Evolutionary conservation across 1,140 invertebrate species (phyloP).

Genomic region (Limonius californicus): DNA sequence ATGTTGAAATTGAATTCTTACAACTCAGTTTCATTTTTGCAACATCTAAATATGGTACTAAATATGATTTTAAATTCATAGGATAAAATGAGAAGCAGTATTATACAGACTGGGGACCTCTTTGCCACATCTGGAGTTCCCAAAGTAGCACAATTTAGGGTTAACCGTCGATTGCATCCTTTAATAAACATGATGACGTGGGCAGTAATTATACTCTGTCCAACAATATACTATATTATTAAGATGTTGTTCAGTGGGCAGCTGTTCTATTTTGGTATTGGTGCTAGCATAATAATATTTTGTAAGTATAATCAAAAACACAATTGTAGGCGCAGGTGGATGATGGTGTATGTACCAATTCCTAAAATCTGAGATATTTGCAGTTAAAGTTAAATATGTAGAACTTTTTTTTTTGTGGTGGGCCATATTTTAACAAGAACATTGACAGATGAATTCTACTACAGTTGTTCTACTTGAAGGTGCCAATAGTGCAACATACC

Average conservation of each 20-base stretch:
- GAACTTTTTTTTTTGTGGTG: no score
- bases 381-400: no score
- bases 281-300: slow-evolving; percentile 59
- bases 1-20: no score
- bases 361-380: no score
- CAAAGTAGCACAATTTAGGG: slow-evolving; percentile 54
- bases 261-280: slow-evolving; percentile 66
- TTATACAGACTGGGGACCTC: slow-evolving; percentile 77
- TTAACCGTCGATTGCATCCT: slow-evolving; percentile 59
- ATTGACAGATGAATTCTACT: no score
- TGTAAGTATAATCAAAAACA: slow-evolving; percentile 59
- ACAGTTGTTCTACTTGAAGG: no score
- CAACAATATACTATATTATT: slow-evolving; percentile 66
- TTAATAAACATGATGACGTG: slow-evolving; percentile 70
- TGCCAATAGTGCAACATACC: no score
- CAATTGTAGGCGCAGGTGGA: neutral
- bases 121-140: slow-evolving; percentile 69
- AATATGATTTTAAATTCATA: slow-evolving; percentile 36
- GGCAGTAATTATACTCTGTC: slow-evolving; percentile 64
- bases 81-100: slow-evolving; percentile 79
- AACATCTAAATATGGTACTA: neutral
- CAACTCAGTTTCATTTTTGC: slow-evolving; percentile 48
- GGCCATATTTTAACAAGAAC: no score
- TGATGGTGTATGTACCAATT: slow-evolving; percentile 32
- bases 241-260: slow-evolving; percentile 68